Evolutionary conservation across 2,888 invertebrate species (phyloP).

Genomic region (Trypoxylon attenuatum): DNA sequence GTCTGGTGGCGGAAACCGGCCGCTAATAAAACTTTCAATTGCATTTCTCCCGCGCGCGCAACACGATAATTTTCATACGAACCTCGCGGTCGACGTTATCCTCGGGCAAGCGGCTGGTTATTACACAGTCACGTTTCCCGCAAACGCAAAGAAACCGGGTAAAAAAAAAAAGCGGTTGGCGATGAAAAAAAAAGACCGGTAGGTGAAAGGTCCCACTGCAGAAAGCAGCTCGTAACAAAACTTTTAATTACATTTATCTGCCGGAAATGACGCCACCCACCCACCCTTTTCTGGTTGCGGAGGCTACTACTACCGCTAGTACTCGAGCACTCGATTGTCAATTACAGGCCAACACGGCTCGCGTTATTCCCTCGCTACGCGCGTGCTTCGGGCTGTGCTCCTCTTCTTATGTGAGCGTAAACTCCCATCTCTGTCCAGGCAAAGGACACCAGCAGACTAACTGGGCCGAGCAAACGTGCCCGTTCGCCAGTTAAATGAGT

Average conservation of each 20-base stretch:
- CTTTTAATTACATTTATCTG: constrained; percentile 26
- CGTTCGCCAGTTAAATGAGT: no score
- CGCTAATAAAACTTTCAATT: constrained; percentile 53
- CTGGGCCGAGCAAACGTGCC: no score
- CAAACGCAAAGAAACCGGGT: neutral
- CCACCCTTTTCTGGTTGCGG: constrained; percentile 6
- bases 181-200: neutral
- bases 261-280: constrained; percentile 20
- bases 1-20: neutral
- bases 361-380: no score
- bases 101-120: constrained; percentile 17
- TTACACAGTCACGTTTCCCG: constrained; percentile 22
- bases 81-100: constrained; percentile 4
- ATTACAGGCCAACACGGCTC: constrained; percentile 24
- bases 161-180: neutral
- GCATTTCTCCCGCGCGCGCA: constrained; percentile 22
- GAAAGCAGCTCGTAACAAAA: constrained; percentile 16
- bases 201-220: neutral
- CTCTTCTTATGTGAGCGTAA: no score
- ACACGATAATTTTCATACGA: constrained; percentile 39
- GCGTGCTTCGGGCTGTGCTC: no score
- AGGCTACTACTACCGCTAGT: neutral
- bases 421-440: no score
- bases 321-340: constrained; percentile 27
- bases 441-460: no score